Evolutionary conservation across 2,113 vertebrate species (phyloP).

Genomic region (Urocolius indicus): DNA sequence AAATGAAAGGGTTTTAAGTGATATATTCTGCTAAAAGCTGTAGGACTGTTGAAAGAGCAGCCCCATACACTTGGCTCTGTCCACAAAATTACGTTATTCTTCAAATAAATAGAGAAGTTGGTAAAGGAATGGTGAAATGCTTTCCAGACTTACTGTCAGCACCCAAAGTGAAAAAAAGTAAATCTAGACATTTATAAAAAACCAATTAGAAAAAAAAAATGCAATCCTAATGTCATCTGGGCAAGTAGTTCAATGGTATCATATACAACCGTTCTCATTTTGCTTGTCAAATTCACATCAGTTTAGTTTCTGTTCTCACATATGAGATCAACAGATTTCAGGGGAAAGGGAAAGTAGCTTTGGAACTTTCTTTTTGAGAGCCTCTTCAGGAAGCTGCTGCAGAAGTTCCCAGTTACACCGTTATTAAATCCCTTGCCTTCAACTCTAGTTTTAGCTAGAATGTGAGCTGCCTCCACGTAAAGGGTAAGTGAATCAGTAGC

Average conservation of each 20-base stretch:
- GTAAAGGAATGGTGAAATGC: not conserved
- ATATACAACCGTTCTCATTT: not conserved
- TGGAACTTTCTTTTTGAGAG: not conserved
- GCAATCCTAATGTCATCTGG: not conserved
- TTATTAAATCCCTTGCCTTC: not conserved
- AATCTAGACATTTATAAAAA: not conserved
- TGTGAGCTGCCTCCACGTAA: not conserved
- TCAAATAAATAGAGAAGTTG: conserved; percentile 29
- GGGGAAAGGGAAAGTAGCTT: not conserved
- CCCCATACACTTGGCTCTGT: not conserved
- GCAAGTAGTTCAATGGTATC: not conserved
- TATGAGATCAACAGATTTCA: not conserved
- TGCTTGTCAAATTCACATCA: not conserved
- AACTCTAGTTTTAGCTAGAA: not conserved
- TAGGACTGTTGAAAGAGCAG: not conserved
- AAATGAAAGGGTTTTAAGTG: not conserved
- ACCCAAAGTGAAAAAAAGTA: not conserved
- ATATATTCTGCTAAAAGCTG: not conserved
- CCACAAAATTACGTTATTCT: conserved; percentile 14
- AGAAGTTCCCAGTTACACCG: not conserved
- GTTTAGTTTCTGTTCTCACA: not conserved
- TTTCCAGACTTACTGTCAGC: conserved; percentile 37
- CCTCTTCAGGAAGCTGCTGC: not conserved
- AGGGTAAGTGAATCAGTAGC: not conserved
- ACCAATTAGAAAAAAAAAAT: conserved; percentile 21